Evolutionary conservation across 2,797 vertebrate species (phyloP).

Genomic region (Argyrosomus regius): DNA sequence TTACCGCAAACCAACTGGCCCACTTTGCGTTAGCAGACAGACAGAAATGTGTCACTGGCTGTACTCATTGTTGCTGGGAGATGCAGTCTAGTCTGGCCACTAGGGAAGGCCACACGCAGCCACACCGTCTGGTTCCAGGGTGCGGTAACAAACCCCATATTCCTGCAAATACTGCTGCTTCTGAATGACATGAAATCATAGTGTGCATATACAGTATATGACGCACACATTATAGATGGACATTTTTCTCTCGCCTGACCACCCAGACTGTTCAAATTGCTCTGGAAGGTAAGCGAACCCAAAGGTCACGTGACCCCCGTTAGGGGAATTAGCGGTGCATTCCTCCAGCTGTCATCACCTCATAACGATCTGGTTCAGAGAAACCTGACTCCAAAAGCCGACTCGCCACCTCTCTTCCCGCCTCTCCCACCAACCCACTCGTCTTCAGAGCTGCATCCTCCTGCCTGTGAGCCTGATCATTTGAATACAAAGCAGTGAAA

Average conservation of each 20-base stretch:
- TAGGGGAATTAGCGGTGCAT: slow-evolving; percentile 71
- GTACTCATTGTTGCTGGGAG: slow-evolving; percentile 32
- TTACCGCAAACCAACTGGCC: slow-evolving; percentile 60
- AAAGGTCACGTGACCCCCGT: slow-evolving; percentile 68
- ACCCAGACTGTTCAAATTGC: slow-evolving; percentile 51
- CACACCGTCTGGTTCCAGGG: slow-evolving; percentile 33
- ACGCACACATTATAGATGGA: slow-evolving; percentile 14
- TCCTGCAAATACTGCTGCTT: slow-evolving; percentile 4
- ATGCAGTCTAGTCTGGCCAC: slow-evolving; percentile 34
- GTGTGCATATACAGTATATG: slow-evolving; percentile 4
- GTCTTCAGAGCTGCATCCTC: slow-evolving; percentile 47
- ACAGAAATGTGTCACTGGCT: slow-evolving; percentile 75
- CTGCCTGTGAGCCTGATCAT: slow-evolving; percentile 60
- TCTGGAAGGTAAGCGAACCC: slow-evolving; percentile 54
- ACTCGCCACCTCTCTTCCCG: slow-evolving; percentile 39
- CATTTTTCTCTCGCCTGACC: slow-evolving; percentile 37
- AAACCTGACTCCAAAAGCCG: slow-evolving; percentile 73
- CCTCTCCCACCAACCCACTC: slow-evolving; percentile 32
- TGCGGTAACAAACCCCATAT: slow-evolving; percentile 16
- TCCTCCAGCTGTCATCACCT: slow-evolving; percentile 81
- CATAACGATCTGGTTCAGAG: slow-evolving; percentile 70
- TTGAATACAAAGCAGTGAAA: slow-evolving; percentile 69
- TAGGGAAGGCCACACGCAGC: slow-evolving; percentile 46
- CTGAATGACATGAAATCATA: slow-evolving; percentile 8
- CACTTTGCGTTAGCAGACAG: slow-evolving; percentile 64